These are phyloP conservation scores for Oncorhynchus gorbuscha DNA, from an alignment of 2,113 vertebrate genomes.

Conservation along the genomic window DNA sequence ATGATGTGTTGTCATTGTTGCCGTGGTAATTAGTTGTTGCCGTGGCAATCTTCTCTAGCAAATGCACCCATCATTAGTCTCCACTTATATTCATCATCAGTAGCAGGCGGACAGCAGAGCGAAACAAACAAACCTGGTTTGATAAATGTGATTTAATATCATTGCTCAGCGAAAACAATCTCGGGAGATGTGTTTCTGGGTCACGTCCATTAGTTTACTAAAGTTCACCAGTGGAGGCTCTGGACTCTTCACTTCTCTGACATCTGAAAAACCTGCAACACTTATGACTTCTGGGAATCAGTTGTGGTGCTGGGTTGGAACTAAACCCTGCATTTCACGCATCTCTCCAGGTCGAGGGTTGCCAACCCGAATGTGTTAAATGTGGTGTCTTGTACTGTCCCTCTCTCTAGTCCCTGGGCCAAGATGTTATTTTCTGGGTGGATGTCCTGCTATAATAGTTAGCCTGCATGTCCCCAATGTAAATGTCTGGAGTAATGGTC, in stretches of 20 bases:
- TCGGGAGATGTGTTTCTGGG: conserved; percentile 4
- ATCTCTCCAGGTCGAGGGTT: too few species aligned
- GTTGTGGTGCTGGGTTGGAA: too few species aligned
- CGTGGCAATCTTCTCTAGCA: conserved; percentile 58
- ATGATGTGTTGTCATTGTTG: conserved; percentile 42
- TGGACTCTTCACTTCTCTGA: not conserved
- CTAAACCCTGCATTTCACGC: too few species aligned
- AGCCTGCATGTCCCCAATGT: conserved; percentile 57
- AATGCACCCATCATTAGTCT: conserved; percentile 60
- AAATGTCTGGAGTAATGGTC: conserved; percentile 56
- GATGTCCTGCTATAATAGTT: conserved; percentile 26
- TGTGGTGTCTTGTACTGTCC: conserved; percentile 22
- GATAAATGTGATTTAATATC: conserved; percentile 52
- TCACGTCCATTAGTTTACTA: conserved; percentile 8
- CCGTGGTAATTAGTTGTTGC: conserved; percentile 59
- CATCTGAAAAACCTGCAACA: too few species aligned
- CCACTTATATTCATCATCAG: conserved; percentile 59
- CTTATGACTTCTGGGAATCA: too few species aligned
- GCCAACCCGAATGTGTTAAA: not conserved
- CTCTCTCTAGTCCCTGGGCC: conserved; percentile 26
- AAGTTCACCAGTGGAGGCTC: not conserved
- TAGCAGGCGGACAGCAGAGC: conserved; percentile 43
- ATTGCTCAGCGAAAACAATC: conserved; percentile 23
- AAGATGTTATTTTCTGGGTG: conserved; percentile 39
- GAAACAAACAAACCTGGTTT: conserved; percentile 39